A percentile compares a stretch with the other conserved stretches of the same genome.
phyloP scores from a whole-genome alignment of 2,888 invertebrate genomes.

The Leptinotarsa rubiginosa region DNA sequence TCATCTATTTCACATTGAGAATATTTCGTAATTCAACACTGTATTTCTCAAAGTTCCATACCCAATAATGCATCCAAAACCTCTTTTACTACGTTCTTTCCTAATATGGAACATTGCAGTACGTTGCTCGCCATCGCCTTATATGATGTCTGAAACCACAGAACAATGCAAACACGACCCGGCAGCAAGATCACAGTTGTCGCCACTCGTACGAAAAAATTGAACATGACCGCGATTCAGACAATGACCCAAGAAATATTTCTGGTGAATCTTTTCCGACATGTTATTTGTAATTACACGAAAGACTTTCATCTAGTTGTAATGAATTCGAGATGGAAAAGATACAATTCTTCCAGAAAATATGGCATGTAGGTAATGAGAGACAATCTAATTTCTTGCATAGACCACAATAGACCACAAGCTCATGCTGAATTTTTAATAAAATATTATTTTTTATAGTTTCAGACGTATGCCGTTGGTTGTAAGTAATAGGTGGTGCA shows the following conservation, averaged over 20 bases:
- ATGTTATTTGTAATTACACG: too few relatives aligned
- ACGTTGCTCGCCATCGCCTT: slow-evolving; percentile 15
- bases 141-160: slow-evolving; percentile 21
- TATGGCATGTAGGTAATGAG: too few relatives aligned
- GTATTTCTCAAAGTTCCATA: neutral
- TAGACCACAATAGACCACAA: too few relatives aligned
- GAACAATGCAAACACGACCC: slow-evolving; percentile 26
- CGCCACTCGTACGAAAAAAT: slow-evolving; percentile 9
- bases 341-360: too few relatives aligned
- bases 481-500: too few relatives aligned
- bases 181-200: slow-evolving; percentile 18
- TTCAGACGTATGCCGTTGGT: too few relatives aligned
- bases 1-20: too few relatives aligned
- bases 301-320: too few relatives aligned
- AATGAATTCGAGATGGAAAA: too few relatives aligned
- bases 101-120: slow-evolving; percentile 22
- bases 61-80: slow-evolving; percentile 7
- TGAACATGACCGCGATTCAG: slow-evolving; percentile 10
- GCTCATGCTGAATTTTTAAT: too few relatives aligned
- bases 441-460: too few relatives aligned
- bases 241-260: slow-evolving; percentile 7
- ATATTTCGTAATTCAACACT: neutral
- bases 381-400: too few relatives aligned
- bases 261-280: neutral
- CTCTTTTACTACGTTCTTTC: slow-evolving; percentile 16